Base-by-base conservation (phyloP, 1,140 invertebrate genomes). In the Panulirus ornatus region DNA sequence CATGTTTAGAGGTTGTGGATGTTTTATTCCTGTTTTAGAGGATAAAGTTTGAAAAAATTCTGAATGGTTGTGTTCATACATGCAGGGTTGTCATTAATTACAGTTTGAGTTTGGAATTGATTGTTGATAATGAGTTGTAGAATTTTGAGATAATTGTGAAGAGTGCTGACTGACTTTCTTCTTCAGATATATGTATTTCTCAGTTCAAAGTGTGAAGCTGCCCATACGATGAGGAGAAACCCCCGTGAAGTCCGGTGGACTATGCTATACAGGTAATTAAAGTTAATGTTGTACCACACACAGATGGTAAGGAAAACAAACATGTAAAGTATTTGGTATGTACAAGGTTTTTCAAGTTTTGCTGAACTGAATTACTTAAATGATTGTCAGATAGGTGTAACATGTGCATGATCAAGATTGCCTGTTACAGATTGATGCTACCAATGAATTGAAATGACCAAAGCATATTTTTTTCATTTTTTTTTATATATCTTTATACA, bases 201-300 rank as follows among this genome's bases (percentile, higher is more conserved):
- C 16, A 89, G 66, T 54, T 40, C 88, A 16, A 89, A 83, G 22
- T 76, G 88, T 95, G 98, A 99, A 94, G 95, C 96, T 82, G 98
- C 98, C 27, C 97, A 98, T 94, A 94, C 97, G 91, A 98, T 99
- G 97, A 99, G 98, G 95, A 96, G 98, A 91, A 99, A 99, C 95
- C 99, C 99, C 86, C 97, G 99, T 94, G 99, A 99, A 94, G 97
- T 99, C 40, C 99, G 97, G 93, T 99, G 99, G 99, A 99, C 99
- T 44, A 98, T 99, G 34, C 95, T 99, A 9, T 99, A 99, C 95
- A 97, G 98, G 95, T 96, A 95, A 78, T 34, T 11, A 30, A 14
- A n/a, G 14, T n/a, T 84, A 19, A 16, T 2, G 38, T n/a, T n/a
- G n/a, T n/a, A n/a, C n/a, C n/a, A n/a, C 14, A 9, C 22, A 54